A percentile compares a stretch with the other conserved stretches of the same genome.
Evolutionary conservation across 2,113 vertebrate genomes (phyloP).

Genomic region (Noturus placidus): DNA sequence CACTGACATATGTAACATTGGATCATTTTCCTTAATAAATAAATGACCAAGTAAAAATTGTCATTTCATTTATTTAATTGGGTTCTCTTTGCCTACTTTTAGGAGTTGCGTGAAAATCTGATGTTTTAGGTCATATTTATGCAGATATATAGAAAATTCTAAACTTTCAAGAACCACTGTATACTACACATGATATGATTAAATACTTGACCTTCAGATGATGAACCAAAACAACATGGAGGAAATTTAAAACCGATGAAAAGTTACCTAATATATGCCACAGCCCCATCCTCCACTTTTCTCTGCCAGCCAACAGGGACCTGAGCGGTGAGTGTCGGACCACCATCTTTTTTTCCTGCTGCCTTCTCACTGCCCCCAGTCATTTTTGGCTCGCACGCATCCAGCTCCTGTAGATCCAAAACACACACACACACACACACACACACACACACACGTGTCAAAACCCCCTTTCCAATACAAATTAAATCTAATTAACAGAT

Average conservation of each 20-base stretch:
- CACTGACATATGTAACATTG: too few species aligned
- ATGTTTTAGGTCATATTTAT: too few species aligned
- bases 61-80: too few species aligned
- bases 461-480: conserved; percentile 15
- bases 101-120: too few species aligned
- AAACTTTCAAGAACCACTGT: too few species aligned
- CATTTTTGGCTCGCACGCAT: conserved; percentile 83
- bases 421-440: neutral
- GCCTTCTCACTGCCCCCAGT: conserved; percentile 89
- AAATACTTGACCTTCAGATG: neutral
- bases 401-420: conserved; percentile 73
- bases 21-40: too few species aligned
- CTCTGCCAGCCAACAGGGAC: conserved; percentile 87
- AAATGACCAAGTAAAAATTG: too few species aligned
- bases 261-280: conserved; percentile 83
- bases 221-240: neutral
- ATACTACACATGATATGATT: neutral
- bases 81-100: too few species aligned
- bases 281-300: conserved; percentile 78
- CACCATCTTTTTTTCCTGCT: conserved; percentile 81
- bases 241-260: neutral
- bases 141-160: too few species aligned
- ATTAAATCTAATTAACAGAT: neutral
- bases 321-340: conserved; percentile 74
- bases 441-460: neutral